phyloP scores from a whole-genome alignment of 2,888 invertebrate genomes.

The Melanchra persicariae region DNA sequence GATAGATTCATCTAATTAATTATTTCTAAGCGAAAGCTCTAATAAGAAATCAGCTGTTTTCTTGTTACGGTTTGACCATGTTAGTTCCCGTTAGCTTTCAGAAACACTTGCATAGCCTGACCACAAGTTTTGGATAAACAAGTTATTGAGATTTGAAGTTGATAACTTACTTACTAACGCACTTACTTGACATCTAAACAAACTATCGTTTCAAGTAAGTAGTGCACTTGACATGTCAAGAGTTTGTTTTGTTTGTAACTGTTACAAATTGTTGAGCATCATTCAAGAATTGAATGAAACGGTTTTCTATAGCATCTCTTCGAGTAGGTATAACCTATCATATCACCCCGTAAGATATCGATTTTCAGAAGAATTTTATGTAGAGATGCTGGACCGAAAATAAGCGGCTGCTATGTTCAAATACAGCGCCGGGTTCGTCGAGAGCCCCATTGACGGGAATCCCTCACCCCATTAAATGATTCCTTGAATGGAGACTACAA shows the following conservation, averaged over 20 bases:
- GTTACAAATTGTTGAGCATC: background rate
- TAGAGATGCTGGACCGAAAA: background rate
- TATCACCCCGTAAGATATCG: no score
- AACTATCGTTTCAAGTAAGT: slow-evolving; percentile 8
- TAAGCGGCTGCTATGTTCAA: background rate
- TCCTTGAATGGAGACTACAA: background rate
- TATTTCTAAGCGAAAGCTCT: slow-evolving; percentile 35
- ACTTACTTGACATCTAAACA: slow-evolving; percentile 1
- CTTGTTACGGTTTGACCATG: background rate
- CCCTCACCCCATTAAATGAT: no score
- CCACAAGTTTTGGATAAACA: background rate
- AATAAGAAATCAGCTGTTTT: slow-evolving; percentile 23
- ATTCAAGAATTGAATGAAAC: background rate
- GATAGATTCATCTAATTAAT: slow-evolving; percentile 20
- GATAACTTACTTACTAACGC: background rate
- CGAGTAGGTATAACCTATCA: no score
- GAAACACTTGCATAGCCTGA: background rate
- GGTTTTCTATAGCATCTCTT: no score
- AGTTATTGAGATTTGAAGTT: slow-evolving; percentile 6
- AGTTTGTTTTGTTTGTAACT: slow-evolving; percentile 1
- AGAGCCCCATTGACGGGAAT: background rate
- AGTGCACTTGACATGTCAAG: background rate
- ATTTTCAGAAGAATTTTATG: background rate
- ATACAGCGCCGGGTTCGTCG: background rate
- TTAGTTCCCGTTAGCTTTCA: slow-evolving; percentile 8